Evolutionary conservation across 2,113 vertebrate species (phyloP), one percentile per base, ranked within the genome.

Genomic region (Arothron firmamentum): DNA sequence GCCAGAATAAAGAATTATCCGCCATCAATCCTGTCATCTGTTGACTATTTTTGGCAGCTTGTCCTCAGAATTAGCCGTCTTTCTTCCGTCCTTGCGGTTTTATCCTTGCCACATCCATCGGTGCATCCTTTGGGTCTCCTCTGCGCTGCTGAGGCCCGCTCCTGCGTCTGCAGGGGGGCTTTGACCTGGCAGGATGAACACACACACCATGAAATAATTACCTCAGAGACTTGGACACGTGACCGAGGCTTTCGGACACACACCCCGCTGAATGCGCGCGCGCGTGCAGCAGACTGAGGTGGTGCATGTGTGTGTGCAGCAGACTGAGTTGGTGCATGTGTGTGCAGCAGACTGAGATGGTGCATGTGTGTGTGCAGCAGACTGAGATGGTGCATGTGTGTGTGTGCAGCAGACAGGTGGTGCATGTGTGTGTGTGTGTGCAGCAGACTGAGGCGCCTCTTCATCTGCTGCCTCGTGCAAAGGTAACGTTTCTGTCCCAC

Each of bases 401-500:
- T n/a, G n/a, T n/a, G 13, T 70, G 80, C 70, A 88, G 67, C 60
- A 86, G 59, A 0, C 77, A 88, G 42, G 34, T 90, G 90, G 5
- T 31, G 28, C n/a, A n/a, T n/a, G n/a, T n/a, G n/a, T n/a, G n/a
- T n/a, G n/a, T n/a, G n/a, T n/a, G n/a, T n/a, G n/a, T n/a, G n/a
- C 31, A 25, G 25, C 25, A 25, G 25, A 25, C 3, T 5, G 25
- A 25, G 25, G 58, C n/a, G n/a, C 21, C 21, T 23, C 21, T 23
- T 23, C 21, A 23, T 23, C 21, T 90, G 73, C 8, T 31, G 67
- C 58, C 75, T 85, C 86, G 90, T 81, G 79, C 74, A 87, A 34
- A 92, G 80, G 60, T 87, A 87, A 28, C 59, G 72, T 65, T 86
- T 89, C 69, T 90, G 86, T 20, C 88, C 87, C 5, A 62, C 50